Conservation (phyloP, 2,113 vertebrate species). For the Vidua chalybeata region DNA sequence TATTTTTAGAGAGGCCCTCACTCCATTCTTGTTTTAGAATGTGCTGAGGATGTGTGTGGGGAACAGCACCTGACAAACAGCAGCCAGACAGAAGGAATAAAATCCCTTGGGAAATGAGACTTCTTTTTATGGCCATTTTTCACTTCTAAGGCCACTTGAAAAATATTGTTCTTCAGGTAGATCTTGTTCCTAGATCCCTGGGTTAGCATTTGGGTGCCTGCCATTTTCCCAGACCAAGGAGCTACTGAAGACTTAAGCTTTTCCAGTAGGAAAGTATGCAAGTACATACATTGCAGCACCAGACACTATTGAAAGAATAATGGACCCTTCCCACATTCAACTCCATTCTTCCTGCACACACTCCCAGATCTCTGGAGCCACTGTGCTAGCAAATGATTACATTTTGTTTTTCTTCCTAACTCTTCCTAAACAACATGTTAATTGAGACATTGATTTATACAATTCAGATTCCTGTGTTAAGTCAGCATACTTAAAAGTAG, state of each 20-base stretch:
- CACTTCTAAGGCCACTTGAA: constrained; percentile 59
- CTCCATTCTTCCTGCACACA: constrained; percentile 39
- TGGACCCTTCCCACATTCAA: constrained; percentile 58
- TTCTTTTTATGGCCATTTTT: constrained; percentile 46
- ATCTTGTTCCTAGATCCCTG: constrained; percentile 32
- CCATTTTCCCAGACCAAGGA: constrained; percentile 64
- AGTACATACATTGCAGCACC: constrained; percentile 50
- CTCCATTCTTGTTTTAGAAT: constrained; percentile 47
- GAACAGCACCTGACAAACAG: constrained; percentile 13
- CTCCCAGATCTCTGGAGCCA: constrained; percentile 54
- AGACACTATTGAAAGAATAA: constrained; percentile 72
- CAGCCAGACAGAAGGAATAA: constrained; percentile 31
- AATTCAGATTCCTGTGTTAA: constrained; percentile 21
- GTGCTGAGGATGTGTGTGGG: background rate
- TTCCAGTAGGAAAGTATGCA: constrained; percentile 61
- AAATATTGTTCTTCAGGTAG: constrained; percentile 68
- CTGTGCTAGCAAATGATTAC: constrained; percentile 46
- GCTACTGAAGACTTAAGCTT: constrained; percentile 58
- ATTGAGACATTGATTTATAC: constrained; percentile 39
- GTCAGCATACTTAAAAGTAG: background rate
- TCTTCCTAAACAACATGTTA: constrained; percentile 57
- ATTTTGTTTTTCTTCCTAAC: constrained; percentile 34
- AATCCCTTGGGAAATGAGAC: constrained; percentile 27
- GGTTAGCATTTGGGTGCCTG: constrained; percentile 54
- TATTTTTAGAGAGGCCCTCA: constrained; percentile 64